A percentile compares a stretch with the other conserved stretches of the same genome.
phyloP scores from a whole-genome alignment of 2,113 vertebrate genomes.

The Octodon degus region DNA sequence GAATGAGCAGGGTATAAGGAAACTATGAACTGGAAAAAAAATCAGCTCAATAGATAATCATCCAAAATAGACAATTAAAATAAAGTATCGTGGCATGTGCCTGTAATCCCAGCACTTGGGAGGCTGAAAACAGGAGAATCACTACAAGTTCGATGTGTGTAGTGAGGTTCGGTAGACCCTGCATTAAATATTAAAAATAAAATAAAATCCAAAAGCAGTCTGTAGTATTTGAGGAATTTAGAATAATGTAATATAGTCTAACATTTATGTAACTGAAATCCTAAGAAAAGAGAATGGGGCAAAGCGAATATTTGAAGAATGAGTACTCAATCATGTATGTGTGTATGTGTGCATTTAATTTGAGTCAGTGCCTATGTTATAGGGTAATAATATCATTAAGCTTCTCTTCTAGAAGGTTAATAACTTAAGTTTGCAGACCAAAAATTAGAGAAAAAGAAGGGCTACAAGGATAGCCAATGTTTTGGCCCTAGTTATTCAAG shows the following conservation, averaged over 20 bases:
- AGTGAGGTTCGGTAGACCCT: too few species aligned
- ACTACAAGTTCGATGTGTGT: too few species aligned
- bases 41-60: not conserved
- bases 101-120: too few species aligned
- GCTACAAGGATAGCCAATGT: too few species aligned
- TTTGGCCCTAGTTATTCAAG: too few species aligned
- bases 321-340: not conserved
- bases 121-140: too few species aligned
- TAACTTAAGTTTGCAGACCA: too few species aligned
- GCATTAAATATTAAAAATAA: too few species aligned
- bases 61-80: not conserved
- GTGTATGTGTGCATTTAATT: not conserved
- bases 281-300: not conserved
- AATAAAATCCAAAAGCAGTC: not conserved
- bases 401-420: too few species aligned
- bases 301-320: not conserved
- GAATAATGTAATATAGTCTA: not conserved
- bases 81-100: too few species aligned
- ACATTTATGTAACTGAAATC: not conserved
- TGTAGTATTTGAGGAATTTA: not conserved
- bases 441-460: too few species aligned
- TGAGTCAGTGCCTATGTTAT: not conserved
- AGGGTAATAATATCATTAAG: too few species aligned
- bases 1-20: not conserved
- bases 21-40: not conserved